Evolutionary conservation across 2,888 invertebrate genomes (phyloP), one percentile per base, ranked within the genome.

Genomic region (Eutolmus rufibarbis): DNA sequence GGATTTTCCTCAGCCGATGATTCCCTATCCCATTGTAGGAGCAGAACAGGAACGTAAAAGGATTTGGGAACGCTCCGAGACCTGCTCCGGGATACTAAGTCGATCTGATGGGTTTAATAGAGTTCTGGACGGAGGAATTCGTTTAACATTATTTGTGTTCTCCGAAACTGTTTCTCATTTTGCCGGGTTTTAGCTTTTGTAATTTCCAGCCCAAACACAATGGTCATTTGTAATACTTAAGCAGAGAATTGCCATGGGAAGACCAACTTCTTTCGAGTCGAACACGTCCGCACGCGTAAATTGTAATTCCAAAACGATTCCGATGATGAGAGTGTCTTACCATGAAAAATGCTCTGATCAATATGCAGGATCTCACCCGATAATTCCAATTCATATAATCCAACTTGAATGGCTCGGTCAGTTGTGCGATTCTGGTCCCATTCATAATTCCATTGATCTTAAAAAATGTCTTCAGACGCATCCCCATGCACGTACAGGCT

Each of bases 191-290:
- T 46, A 86, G 86, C 51, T 78, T 87, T 81, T 43, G 87, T 87
- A 87, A 86, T 86, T 86, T 57, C 87, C 23, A 87, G 57, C 76
- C 76, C 87, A 86, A 87, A 87, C 86, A 74, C 85, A 77, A 87
- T 86, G 87, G 82, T 86, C 88, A 88, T 88, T 88, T 88, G 87
- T 88, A 87, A 88, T 88, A 85, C 87, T 88, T 88, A 87, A 87
- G 86, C 74, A 40, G 34, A 76, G 78, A 86, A 87, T 78, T 46
- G 76, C 57, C 43, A 87, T 40, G 14, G 84, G 46, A 57, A 37
- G 84, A 84, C 76, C 46, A 51, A 51, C 51, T 51, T 88, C 86
- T 78, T 88, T 88, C 86, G 87, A 86, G 87, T 74, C 86, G 86
- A 88, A 86, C 81, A 77, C 66, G 66, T 66, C 66, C 66, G 66